Conservation (phyloP, 2,113 vertebrate species). For the Natator depressus region DNA sequence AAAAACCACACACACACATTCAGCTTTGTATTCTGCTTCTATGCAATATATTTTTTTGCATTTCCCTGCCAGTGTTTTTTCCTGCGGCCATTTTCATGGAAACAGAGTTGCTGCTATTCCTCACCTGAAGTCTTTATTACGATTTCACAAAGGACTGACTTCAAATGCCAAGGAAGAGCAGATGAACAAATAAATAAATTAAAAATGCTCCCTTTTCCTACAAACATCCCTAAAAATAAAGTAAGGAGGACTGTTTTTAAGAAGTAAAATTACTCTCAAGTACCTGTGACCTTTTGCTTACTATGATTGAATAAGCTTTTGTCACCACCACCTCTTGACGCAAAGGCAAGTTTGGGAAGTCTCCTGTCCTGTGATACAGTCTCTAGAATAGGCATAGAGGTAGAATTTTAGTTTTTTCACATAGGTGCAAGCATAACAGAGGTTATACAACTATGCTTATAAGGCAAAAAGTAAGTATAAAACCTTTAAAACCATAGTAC, state of each 20-base stretch:
- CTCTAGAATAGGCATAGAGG: constrained; percentile 69
- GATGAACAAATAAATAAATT: background rate
- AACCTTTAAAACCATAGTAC: background rate
- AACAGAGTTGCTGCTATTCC: background rate
- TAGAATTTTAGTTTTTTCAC: background rate
- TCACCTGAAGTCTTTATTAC: background rate
- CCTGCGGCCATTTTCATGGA: background rate
- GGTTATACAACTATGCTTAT: background rate
- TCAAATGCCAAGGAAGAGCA: background rate
- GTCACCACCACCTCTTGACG: constrained; percentile 87
- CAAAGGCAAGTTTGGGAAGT: constrained; percentile 91
- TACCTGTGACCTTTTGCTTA: constrained; percentile 98
- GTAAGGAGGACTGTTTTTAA: background rate
- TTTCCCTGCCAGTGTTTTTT: background rate
- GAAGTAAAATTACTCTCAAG: background rate
- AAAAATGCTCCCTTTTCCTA: background rate
- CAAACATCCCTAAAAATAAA: background rate
- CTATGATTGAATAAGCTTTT: constrained; percentile 89
- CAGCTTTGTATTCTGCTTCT: background rate
- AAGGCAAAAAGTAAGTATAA: background rate
- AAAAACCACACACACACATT: background rate
- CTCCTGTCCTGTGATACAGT: constrained; percentile 90
- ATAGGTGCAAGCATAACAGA: background rate
- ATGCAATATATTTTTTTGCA: background rate
- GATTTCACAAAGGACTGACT: background rate